Evolutionary conservation across 1,140 invertebrate species (phyloP), one percentile per base, ranked within the genome.

Genomic region (Penaeus japonicus): DNA sequence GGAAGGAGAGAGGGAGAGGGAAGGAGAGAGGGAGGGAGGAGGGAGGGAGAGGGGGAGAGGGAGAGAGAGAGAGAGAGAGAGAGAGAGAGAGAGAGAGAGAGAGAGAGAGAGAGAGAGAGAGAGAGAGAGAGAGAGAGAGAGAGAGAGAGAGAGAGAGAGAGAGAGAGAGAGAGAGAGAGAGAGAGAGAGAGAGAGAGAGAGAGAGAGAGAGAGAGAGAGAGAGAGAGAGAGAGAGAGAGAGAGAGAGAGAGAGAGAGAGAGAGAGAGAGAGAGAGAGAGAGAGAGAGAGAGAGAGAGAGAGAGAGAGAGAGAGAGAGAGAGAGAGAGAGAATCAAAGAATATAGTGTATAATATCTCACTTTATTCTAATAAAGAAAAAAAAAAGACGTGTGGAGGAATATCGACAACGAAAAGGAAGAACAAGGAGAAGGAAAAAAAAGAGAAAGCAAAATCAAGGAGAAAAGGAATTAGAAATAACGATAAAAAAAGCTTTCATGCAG

Each of bases 61-160:
- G 24, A 70, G 53, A 47, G 27, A 59, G 17, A 73, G 65, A 47
- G 24, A 2, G 24, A 75, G 62, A 35, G 65, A 47, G 30, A 73
- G 83, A 84, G 35, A 39, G 35, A 73, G 83, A 84, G 35, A 39
- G 39, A 84, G 83, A 73, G 35, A 22, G 59, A 84, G 83, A 22
- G 35, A 47, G 30, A 75, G 83, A 75, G 35, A 10, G 62, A 75
- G 83, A 47, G 30, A 47, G 30, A 85, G 62, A 75, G 35, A 47
- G 62, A 85, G 47, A 47, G 35, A 47, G 83, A 85, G 62, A 47
- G 35, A 30, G 62, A 75, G 62, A 47, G 35, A 35, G 62, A 85
- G n/a, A n/a, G 65, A 75, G 59, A 85, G 83, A 75, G 27, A 30
- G 35, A 73, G 22, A 22, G 59, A 57, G 35, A 22, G 57, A 53